phyloP scores from a whole-genome alignment of 2,888 invertebrate genomes.

The Megamerina dolium region DNA sequence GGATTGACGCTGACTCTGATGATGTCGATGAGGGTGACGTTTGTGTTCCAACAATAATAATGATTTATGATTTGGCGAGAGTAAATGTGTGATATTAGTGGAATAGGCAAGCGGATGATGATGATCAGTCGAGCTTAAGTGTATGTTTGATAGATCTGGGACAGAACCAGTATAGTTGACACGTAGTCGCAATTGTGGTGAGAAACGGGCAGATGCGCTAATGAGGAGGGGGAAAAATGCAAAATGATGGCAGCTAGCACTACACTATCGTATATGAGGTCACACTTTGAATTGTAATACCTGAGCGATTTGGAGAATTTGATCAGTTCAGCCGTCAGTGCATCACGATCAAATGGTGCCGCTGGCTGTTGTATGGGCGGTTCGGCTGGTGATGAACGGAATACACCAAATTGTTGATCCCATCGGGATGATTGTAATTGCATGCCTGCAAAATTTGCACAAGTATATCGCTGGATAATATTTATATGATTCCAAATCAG shows the following conservation, averaged over 20 bases:
- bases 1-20: no score
- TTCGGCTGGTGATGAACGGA: conserved; percentile 56
- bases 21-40: conserved; percentile 34
- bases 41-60: conserved; percentile 36
- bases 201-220: conserved; percentile 44
- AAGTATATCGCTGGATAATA: not conserved
- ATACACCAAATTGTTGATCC: conserved; percentile 64
- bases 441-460: conserved; percentile 23
- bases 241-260: not conserved
- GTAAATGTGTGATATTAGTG: conserved; percentile 38
- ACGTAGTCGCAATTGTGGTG: conserved; percentile 42
- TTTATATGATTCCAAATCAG: not conserved
- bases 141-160: conserved; percentile 57
- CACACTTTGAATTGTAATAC: conserved; percentile 23
- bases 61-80: conserved; percentile 40
- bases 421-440: conserved; percentile 49
- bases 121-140: conserved; percentile 31
- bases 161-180: conserved; percentile 56
- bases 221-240: conserved; percentile 3
- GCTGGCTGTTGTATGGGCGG: conserved; percentile 45
- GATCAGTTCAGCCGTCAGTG: conserved; percentile 50
- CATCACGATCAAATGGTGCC: conserved; percentile 48
- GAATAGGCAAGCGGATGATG: conserved; percentile 27
- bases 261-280: no score
- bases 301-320: conserved; percentile 50